Evolutionary conservation across 1,140 invertebrate genomes (phyloP).

Genomic region (Eciton burchellii): DNA sequence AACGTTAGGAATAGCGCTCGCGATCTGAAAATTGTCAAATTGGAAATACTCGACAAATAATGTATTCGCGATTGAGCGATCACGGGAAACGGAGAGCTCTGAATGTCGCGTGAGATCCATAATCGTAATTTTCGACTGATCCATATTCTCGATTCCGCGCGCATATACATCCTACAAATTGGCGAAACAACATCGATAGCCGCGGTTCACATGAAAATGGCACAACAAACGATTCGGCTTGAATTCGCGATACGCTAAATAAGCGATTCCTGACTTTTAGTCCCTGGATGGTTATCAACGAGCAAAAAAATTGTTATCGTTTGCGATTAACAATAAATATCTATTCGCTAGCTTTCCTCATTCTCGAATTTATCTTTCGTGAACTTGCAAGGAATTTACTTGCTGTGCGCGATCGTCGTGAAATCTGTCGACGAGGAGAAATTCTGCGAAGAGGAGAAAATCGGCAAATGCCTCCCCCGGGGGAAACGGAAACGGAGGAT

Average conservation of each 20-base stretch:
- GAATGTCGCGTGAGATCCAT: conserved; percentile 13
- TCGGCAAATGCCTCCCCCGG: not conserved
- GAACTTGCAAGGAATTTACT: not conserved
- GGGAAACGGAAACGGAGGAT: conserved; percentile 7
- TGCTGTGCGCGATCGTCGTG: not conserved
- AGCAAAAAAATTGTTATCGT: not conserved
- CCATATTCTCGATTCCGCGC: not conserved
- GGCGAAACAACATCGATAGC: not conserved
- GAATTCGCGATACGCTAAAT: not conserved
- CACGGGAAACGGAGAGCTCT: not conserved
- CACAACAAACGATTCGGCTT: not conserved
- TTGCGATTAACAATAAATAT: not conserved
- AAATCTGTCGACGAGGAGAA: conserved; percentile 1
- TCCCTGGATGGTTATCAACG: not conserved
- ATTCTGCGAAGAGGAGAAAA: not conserved
- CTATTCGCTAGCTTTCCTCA: not conserved
- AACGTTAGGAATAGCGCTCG: conserved; percentile 1
- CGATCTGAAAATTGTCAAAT: conserved; percentile 18
- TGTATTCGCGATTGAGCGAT: conserved; percentile 13
- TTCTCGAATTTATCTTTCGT: not conserved
- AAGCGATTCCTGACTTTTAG: not conserved
- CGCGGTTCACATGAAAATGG: not conserved
- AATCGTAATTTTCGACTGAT: conserved; percentile 17
- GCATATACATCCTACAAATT: not conserved
- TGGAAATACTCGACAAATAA: conserved; percentile 10